Base-by-base conservation (phyloP, 1,140 invertebrate species). In the Caenorhabditis latens region DNA sequence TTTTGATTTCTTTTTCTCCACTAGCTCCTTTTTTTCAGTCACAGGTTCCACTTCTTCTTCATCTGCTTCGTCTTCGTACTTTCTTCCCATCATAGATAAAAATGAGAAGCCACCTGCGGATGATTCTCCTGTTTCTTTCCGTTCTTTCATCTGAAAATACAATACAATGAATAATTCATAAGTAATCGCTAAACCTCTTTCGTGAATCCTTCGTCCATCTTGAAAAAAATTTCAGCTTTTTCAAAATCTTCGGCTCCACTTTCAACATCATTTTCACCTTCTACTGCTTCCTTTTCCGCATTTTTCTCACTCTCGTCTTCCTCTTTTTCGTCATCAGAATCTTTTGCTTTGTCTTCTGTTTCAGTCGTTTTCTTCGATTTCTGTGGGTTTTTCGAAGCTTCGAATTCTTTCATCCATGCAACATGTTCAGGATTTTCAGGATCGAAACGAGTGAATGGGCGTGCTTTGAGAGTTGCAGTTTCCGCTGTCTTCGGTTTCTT, bases 1-100 rank as follows among this genome's bases (percentile, higher is more conserved):
- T 43, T 79, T 88, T n/a, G 43, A 24, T 88, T 85, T 50, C 40
- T 50, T 19, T 42, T 40, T 21, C 32, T 46, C 43, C 21, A n/a
- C 40, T 9, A 55, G 43, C 13, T 63, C 6, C 9, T 85, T 24
- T 13, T 53, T 75, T n/a, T 53, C 58, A 19, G 4, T 19, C 2
- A 9, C 21, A 53, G 40, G 0, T 46, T 40, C 61, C 19, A 19
- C 43, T 19, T n/a, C 63, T 24, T 55, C 50, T 58, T 40, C 21
- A 14, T 65, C 46, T n/a, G 46, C 9, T 6, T 40, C 84, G 16
- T 75, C n/a, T 11, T 71, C 24, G 40, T 75, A 50, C 5, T 50
- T 79, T 79, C 84, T 85, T 32, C 84, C 84, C 24, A 86, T 86
- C 86, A 86, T 86, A 5, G 86, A 71, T n/a, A 86, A 42, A 55